These are phyloP conservation scores for Spongia lamella DNA, from an alignment of 37 sponge, comb jelly and placozoan species.

Conservation along the genomic window DNA sequence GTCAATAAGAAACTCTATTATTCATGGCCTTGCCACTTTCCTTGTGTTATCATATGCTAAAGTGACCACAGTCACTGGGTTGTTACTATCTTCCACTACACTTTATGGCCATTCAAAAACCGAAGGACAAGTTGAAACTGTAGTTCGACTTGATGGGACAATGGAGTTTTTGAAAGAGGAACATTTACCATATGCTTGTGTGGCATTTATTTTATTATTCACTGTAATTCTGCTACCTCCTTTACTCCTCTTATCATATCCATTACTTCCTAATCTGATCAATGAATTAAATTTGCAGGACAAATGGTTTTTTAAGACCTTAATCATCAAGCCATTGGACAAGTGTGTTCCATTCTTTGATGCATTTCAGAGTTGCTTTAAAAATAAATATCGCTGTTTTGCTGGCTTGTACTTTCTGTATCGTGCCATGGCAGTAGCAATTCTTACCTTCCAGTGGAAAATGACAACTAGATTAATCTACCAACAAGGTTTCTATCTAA, in stretches of 20 bases:
- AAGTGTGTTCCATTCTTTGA: conserved; percentile 10
- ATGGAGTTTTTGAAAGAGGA: background rate
- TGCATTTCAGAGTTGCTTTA: conserved; percentile 26
- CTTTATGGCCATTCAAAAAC: background rate
- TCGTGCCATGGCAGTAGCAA: conserved; percentile 6
- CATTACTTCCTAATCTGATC: conserved; percentile 1
- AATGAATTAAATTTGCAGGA: no score
- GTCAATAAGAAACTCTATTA: conserved; percentile 12
- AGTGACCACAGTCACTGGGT: background rate
- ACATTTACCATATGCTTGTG: conserved; percentile 13
- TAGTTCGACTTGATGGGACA: conserved; percentile 11
- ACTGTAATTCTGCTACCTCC: conserved; percentile 8
- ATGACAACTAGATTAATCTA: background rate
- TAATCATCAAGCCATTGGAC: background rate
- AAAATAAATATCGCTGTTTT: conserved; percentile 12
- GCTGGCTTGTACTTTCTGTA: conserved; percentile 15
- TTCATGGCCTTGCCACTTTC: conserved; percentile 26
- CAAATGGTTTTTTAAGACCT: background rate
- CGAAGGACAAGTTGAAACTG: background rate
- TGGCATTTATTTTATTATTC: background rate
- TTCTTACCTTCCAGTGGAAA: conserved; percentile 14
- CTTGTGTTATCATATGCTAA: conserved; percentile 26
- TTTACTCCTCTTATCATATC: conserved; percentile 8
- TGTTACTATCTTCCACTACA: conserved; percentile 8
- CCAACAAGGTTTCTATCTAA: conserved; percentile 10